Percentiles rank a stretch among this genome's conserved stretches.
phyloP scores from a whole-genome alignment of 2,113 vertebrate genomes.

The Microcebus lehilahytsara region DNA sequence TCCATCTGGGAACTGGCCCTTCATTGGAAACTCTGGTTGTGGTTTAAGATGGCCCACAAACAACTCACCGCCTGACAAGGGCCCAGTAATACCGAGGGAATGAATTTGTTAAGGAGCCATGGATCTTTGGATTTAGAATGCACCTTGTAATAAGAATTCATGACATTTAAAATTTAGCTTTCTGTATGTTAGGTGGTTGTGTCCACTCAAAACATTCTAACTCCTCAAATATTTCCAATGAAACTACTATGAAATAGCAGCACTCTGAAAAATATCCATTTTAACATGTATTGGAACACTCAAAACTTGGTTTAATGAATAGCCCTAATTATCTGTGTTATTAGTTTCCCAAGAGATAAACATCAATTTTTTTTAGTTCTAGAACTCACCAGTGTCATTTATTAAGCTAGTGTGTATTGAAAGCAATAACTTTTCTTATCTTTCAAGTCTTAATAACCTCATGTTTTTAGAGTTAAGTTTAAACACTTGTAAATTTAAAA shows the following conservation, averaged over 20 bases:
- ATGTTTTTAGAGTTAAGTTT: conserved; percentile 25
- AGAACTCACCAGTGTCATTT: background rate
- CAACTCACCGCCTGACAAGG: background rate
- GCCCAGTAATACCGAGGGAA: background rate
- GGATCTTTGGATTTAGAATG: background rate
- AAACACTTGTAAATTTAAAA: conserved; percentile 31
- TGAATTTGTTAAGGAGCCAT: background rate
- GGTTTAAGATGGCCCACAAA: background rate
- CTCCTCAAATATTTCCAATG: background rate
- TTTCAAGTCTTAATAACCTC: conserved; percentile 12
- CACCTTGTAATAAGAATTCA: background rate
- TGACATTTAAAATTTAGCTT: background rate
- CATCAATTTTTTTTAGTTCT: background rate
- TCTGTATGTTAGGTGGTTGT: background rate
- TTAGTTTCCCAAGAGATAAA: conserved; percentile 27
- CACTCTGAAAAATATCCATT: background rate
- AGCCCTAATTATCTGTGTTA: conserved; percentile 5
- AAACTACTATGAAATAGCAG: background rate
- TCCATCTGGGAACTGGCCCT: background rate
- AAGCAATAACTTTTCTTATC: background rate
- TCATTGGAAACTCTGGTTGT: background rate
- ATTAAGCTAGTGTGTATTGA: background rate
- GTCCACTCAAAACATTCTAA: background rate
- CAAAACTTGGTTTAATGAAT: background rate
- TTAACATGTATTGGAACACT: background rate